Base-by-base conservation (phyloP, 1,140 invertebrate species). In the Drosophila bifasciata region DNA sequence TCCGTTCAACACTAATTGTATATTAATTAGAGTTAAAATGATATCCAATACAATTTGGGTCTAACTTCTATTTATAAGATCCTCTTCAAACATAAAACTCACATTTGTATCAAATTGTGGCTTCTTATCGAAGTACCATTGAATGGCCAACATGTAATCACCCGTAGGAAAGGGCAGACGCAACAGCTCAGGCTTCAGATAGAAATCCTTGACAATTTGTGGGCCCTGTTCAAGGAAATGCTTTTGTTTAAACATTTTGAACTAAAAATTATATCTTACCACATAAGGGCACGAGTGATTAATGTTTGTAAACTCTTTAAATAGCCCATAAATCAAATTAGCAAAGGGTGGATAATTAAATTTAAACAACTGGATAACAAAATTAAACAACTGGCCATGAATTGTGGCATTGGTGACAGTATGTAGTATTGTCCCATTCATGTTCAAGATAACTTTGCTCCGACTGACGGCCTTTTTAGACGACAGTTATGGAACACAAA, bases 261-360 rank as follows among this genome's bases (percentile, higher is more conserved):
- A 7, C 0, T 9, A 9, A 7, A 48, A 8, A 2, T 3, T 49
- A 44, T 36, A 13, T 36, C 64, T 45, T 60, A 44, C 68, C 16
- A 51, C 8, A 59, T 19, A 64, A 0, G 75, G 75, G 19, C 75
- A 75, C 0, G 66, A 36, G 21, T 75, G 66, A 4, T 77, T 76
- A 0, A 75, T 40, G 15, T 70, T 75, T 2, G 55, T n/a, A 36
- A 66, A 75, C 0, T 77, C 56, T 8, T 71, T 64, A 15, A 61
- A 53, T 0, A 76, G 11, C 5, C n/a, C 43, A 1, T 25, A 76
- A 1, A 71, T 3, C 0, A 71, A 3, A 19, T 46, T 72, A 0
- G 1, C 57, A 9, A 43, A 0, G 1, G 67, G 67, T 15, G 64
- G 40, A n/a, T n/a, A n/a, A n/a, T n/a, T n/a, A n/a, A n/a, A n/a